Base-by-base conservation (phyloP, 2,888 invertebrate species). In the Suillia variegata region DNA sequence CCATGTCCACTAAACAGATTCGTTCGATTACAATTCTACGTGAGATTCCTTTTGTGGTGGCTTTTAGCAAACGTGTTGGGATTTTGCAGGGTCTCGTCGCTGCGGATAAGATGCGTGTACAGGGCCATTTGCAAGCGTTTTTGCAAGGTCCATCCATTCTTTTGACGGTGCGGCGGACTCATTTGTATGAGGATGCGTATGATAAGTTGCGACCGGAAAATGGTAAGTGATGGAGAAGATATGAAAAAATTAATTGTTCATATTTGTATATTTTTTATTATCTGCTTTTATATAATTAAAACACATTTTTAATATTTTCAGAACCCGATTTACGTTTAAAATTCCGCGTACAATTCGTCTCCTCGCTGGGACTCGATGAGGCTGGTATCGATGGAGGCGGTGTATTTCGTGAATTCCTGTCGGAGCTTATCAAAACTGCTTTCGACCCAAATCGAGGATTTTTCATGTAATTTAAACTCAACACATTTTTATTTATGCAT, bases 331-430 rank as follows among this genome's bases (percentile, higher is more conserved):
- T 98, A 71, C 89, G 93, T 64, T 84, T 91, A 61, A 91, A 91
- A 74, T 88, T 98, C 77, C 86, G 96, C 50, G 93, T 98, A 2
- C 94, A 95, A 74, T 85, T 98, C 68, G 89, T 96, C 48, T 98
- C 97, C 74, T 89, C 89, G 59, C 91, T 92, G 1, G 98, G 98
- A 0, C 84, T 95, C 13, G 93, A 95, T 70, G 98, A 99, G 80
- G 95, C 95, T 0, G 99, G 98, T 0, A 93, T 98, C 2, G 99
- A 99, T 79, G 98, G 98, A 2, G 98, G 98, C 1, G 98, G 98
- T 0, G 87, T 99, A 13, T 96, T 97, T 77, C 86, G 98, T 50
- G 99, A 99, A 81, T 98, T 98, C 79, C 85, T 98, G 2, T 92
- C 93, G 1, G 97, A 98, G 80, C 84, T 98, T 10, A 85, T 98